Conservation (phyloP, 2,797 vertebrate species). For the Cyprinella venusta region DNA sequence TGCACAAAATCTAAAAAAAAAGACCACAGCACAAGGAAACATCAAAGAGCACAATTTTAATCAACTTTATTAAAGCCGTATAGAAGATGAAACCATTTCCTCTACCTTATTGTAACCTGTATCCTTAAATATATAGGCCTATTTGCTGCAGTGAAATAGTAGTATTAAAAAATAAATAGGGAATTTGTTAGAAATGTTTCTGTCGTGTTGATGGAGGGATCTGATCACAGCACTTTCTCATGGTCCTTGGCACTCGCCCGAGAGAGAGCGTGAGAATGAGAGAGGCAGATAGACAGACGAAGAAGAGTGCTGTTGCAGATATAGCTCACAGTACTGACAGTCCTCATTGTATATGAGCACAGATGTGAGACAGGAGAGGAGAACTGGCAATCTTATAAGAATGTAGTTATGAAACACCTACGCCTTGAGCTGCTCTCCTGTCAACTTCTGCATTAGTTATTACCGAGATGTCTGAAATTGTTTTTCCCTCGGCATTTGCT, state of each 20-base stretch:
- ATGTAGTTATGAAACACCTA: slow-evolving; percentile 58
- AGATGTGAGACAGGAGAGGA: slow-evolving; percentile 26
- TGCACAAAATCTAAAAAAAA: not conserved
- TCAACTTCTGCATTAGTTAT: slow-evolving; percentile 20
- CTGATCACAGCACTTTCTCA: not conserved
- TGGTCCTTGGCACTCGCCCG: not conserved
- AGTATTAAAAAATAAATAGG: not conserved
- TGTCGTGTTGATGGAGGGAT: not conserved
- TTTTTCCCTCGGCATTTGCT: not conserved
- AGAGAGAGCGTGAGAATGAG: slow-evolving; percentile 15
- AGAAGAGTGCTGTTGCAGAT: slow-evolving; percentile 34
- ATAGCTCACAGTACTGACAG: slow-evolving; percentile 15
- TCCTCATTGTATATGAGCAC: slow-evolving; percentile 1
- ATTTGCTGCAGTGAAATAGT: not conserved
- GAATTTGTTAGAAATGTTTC: not conserved
- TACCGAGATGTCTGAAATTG: not conserved
- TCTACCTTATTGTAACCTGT: not conserved
- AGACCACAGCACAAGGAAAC: not conserved
- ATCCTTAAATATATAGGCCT: not conserved
- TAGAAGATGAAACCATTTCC: not conserved
- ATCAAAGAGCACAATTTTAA: slow-evolving; percentile 1
- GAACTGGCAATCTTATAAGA: slow-evolving; percentile 51
- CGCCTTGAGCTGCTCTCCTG: slow-evolving; percentile 42
- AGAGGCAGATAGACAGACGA: not conserved
- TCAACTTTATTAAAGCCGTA: not conserved